Evolutionary conservation across 2,888 invertebrate species (phyloP), one percentile per base, ranked within the genome.

Genomic region (Cephus rjabovi): DNA sequence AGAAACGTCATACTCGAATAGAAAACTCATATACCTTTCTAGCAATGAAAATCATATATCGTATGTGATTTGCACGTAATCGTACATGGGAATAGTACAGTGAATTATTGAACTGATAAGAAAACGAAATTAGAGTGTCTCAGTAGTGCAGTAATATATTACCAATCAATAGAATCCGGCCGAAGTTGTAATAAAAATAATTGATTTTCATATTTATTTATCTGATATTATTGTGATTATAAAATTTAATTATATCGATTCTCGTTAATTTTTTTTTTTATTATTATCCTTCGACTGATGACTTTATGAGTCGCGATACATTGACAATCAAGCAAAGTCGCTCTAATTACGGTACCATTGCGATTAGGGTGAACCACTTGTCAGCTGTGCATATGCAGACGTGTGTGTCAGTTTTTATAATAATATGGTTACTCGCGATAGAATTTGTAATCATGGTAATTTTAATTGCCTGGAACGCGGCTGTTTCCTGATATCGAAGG

Each of bases 381-480:
- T 79, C 80, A 79, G 77, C 76, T 75, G 76, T 83, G 77, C 82
- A 81, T 85, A 56, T 56, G 56, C 56, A 56, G 23, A 56, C 23
- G 56, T 56, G 9, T 56, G 23, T 85, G 84, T 56, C 81, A 79
- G 79, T 76, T 79, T 79, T 81, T 81, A 78, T 86, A 86, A 87
- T 86, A 83, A 82, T 82, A 82, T 81, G 84, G 78, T 83, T 85
- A 85, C 86, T 84, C 83, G 82, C 80, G 78, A 84, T 85, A 86
- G 86, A 87, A 87, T 87, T 86, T 86, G 82, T 85, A 83, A 85
- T 86, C 86, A 80, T 80, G 84, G 83, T 82, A 83, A 87, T 85
- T 83, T 85, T 85, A 87, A 87, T 86, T 87, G 82, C 83, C 81
- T 82, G 84, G 82, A 81, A 84, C 82, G 82, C 82, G 81, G 82